Base-by-base conservation (phyloP, 2,888 invertebrate genomes). In the Hyalella azteca region DNA sequence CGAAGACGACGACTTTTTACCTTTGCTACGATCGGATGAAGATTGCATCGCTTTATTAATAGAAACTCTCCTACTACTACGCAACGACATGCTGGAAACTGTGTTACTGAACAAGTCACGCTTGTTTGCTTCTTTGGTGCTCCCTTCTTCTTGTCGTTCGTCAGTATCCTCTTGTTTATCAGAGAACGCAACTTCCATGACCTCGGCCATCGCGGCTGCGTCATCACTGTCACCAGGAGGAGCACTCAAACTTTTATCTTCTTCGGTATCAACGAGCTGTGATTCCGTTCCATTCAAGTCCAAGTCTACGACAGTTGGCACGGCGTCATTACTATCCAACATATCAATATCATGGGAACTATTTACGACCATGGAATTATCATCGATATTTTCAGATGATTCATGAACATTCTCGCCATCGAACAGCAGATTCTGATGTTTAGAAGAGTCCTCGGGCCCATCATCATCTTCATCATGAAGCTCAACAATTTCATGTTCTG, bases 391-490 rank as follows among this genome's bases (percentile, higher is more conserved):
- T 15, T 66, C 66, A 2, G 4, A 22, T 0, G 54, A 54, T 22
- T 54, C 29, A 11, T 54, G 54, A 54, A 29, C 29, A 13, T 36
- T 11, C 19, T 36, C 54, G 19, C n/a, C 66, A 66, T 36, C 29
- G 19, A 9, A 22, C 32, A 36, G 36, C 36, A 66, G 13, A n/a
- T n/a, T n/a, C n/a, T n/a, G n/a, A n/a, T 36, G 66, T 26, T 26
- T 54, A 29, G 54, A 54, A 54, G 32, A 73, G 39, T 73, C n/a
- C 40, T 45, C 41, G 0, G 75, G 19, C 15, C n/a, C 45, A 41
- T 75, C 75, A 75, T 75, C 75, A 75, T 75, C 75, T 29, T 75
- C 75, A 75, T 75, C 75, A 41, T 75, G 29, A 11, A 75, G 45
- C 5, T 75, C 75, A 2, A 75, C 75, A 75, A 75, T 32, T n/a